Percentiles rank a stretch among this genome's conserved stretches.
phyloP scores from a whole-genome alignment of 2,113 vertebrate species.

The Urocolius indicus region DNA sequence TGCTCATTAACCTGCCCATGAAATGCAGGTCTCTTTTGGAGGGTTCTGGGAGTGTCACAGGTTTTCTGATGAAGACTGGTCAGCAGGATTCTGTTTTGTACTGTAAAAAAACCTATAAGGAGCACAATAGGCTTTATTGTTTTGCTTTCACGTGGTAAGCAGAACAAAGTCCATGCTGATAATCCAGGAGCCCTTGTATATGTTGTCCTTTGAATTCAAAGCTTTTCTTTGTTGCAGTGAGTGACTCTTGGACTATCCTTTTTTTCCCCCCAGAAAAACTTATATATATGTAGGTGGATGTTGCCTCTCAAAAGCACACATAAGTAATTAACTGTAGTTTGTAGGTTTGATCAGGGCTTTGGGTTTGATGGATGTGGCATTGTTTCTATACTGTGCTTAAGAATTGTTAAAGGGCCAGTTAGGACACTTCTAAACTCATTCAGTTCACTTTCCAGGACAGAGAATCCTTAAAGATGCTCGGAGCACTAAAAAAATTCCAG shows the following conservation, averaged over 20 bases:
- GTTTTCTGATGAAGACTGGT: background rate
- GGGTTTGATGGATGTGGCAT: background rate
- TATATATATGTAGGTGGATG: background rate
- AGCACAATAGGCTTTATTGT: background rate
- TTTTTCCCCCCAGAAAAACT: background rate
- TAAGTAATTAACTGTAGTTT: background rate
- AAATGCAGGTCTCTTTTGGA: background rate
- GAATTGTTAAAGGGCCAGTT: background rate
- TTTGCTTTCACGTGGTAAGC: background rate
- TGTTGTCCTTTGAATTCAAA: background rate
- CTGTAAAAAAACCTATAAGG: background rate
- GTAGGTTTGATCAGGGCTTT: background rate
- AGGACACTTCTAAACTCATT: background rate
- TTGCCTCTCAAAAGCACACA: fast-evolving
- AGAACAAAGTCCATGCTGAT: background rate
- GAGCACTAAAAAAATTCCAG: background rate
- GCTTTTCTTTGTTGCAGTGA: background rate
- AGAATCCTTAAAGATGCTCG: background rate
- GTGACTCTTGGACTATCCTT: background rate
- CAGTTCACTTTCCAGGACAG: background rate
- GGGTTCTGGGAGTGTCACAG: background rate
- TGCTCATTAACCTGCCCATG: background rate
- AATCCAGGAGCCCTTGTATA: background rate
- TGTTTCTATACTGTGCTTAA: background rate
- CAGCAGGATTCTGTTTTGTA: background rate